Evolutionary conservation across 2,113 vertebrate species (phyloP).

Genomic region (Thalassarche chlororhynchos): DNA sequence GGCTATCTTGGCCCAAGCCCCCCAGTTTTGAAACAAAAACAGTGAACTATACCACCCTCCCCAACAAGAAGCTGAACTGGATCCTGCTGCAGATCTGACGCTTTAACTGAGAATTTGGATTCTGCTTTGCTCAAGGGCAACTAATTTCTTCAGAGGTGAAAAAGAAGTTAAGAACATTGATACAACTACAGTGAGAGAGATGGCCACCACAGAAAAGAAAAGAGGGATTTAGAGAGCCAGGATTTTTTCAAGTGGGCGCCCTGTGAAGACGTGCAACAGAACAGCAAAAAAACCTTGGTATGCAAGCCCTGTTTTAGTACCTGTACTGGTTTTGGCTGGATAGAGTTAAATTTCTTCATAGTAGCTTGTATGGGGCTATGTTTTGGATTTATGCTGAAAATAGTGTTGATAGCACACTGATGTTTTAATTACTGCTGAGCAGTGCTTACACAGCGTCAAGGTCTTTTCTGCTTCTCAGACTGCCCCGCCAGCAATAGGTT

Average conservation of each 20-base stretch:
- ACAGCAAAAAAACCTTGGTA: not conserved
- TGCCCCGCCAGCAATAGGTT: rapidly evolving
- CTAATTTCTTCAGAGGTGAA: not conserved
- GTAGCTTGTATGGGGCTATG: not conserved
- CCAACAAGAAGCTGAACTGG: not conserved
- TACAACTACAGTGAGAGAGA: not conserved
- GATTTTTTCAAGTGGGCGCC: not conserved
- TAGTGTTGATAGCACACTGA: not conserved
- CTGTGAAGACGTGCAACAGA: not conserved
- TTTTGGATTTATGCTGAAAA: not conserved
- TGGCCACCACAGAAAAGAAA: not conserved
- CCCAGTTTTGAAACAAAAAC: not conserved
- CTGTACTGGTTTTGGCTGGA: not conserved
- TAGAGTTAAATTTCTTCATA: not conserved
- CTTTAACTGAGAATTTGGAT: not conserved
- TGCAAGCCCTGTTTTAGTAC: not conserved
- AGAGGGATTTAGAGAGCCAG: not conserved
- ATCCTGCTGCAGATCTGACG: not conserved
- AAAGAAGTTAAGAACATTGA: not conserved
- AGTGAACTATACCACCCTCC: not conserved
- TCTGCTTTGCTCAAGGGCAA: not conserved
- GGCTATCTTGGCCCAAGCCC: not conserved
- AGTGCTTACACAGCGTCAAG: not conserved
- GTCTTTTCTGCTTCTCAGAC: not conserved
- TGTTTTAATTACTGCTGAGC: not conserved